Base-by-base conservation (phyloP, 2,888 invertebrate genomes). In the Hofmannophila pseudospretella region DNA sequence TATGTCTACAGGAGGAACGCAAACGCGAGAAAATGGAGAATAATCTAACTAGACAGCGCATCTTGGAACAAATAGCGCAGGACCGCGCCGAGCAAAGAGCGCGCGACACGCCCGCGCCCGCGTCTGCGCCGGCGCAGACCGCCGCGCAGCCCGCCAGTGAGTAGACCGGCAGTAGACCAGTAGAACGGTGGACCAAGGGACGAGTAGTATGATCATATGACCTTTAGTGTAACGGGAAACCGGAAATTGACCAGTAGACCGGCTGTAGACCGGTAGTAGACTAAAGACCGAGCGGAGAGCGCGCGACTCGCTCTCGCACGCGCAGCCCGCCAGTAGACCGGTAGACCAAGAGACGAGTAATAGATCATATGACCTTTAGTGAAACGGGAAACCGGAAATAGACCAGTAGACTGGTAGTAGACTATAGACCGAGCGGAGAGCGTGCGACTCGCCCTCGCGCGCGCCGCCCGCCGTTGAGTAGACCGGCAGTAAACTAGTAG, bases 61-160 rank as follows among this genome's bases (percentile, higher is more conserved):
- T 97, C 10, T 78, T 92, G 41, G 92, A 93, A 36, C 95, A 96
- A 72, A 96, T 97, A 42, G 95, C 93, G 1, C 93, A 93, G 63
- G 97, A 97, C 73, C 91, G 94, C 58, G 91, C 91, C 0, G 94
- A 93, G 61, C 68, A 93, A 7, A 88, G 89, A 20, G 76, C 84
- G 1, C 34, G 78, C 0, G 39, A 20, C 39, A 31, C 44, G 19
- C 34, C 28, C 12, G 38, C 27, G 19, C 34, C 28, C 12, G 38
- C 27, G 16, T 16, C 12, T 14, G 32, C 25, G 33, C 32, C 32
- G 32, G 29, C 41, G 11, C 32, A 32, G 23, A 27, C 31, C 8
- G 30, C 45, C 8, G 30, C 45, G 8, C 33, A 51, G 11, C 49
- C 47, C 2, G 37, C 59, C 7, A 59, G 66, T 67, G 22, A 56